Percentiles rank a stretch among this genome's conserved stretches.
These are phyloP conservation scores for Reticulitermes lucifugus DNA, from an alignment of 2,888 invertebrate genomes.

Conservation along the genomic window DNA sequence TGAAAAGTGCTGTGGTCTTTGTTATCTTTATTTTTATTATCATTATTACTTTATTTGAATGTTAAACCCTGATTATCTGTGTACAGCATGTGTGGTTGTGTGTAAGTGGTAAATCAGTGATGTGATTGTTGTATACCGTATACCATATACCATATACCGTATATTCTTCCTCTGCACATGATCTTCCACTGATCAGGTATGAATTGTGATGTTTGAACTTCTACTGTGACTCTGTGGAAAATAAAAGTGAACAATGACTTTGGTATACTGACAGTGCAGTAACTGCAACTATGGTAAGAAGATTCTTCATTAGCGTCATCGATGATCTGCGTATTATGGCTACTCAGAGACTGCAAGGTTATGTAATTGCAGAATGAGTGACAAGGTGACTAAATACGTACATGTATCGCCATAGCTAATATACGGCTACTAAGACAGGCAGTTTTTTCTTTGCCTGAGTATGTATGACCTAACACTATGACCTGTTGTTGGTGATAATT, in stretches of 20 bases:
- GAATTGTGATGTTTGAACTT: conserved; percentile 20
- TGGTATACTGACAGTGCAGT: not conserved
- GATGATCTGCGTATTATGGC: not conserved
- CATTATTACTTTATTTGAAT: conserved; percentile 15
- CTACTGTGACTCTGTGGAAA: not conserved
- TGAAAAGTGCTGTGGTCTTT: conserved; percentile 32
- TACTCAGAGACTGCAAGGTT: not conserved
- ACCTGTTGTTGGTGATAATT: conserved; percentile 24
- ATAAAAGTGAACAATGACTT: not conserved
- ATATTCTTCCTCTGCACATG: conserved; percentile 32
- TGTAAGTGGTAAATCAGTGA: conserved; percentile 19
- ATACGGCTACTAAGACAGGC: not conserved
- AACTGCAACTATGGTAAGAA: not conserved
- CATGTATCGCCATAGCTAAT: conserved; percentile 10
- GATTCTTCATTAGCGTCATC: not conserved
- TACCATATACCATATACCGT: not conserved
- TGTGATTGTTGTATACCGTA: conserved; percentile 27
- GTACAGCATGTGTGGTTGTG: conserved; percentile 26
- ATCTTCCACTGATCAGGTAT: conserved; percentile 22
- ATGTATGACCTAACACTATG: not conserved
- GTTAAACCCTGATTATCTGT: conserved; percentile 23
- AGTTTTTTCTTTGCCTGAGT: conserved; percentile 2
- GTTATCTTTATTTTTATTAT: conserved; percentile 17
- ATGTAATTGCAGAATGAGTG: not conserved
- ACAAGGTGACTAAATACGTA: not conserved